phyloP scores from a whole-genome alignment of 2,113 vertebrate species.

The Ibidorhyncha struthersii region DNA sequence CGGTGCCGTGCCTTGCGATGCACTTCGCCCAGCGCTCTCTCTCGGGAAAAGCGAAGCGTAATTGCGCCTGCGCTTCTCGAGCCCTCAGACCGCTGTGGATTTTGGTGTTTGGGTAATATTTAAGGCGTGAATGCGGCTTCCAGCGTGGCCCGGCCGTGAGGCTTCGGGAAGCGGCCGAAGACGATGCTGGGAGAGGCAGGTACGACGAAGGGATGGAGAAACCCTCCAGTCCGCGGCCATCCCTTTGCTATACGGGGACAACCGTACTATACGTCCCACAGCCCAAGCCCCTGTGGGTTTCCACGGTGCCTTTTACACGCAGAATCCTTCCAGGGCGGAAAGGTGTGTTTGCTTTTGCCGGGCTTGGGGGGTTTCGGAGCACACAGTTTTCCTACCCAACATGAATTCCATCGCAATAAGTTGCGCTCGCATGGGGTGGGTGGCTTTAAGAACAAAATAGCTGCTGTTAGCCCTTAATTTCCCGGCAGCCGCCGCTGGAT shows the following conservation, averaged over 20 bases:
- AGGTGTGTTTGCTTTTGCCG: neutral
- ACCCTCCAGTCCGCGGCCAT: neutral
- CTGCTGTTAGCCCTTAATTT: slow-evolving; percentile 9
- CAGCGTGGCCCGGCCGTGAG: slow-evolving; percentile 55
- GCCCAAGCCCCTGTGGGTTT: neutral
- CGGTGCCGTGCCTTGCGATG: neutral
- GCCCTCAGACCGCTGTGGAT: neutral
- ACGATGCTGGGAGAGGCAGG: slow-evolving; percentile 56
- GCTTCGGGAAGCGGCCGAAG: slow-evolving; percentile 7
- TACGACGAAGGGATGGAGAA: slow-evolving; percentile 57
- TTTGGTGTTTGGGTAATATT: slow-evolving; percentile 50
- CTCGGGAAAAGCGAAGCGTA: slow-evolving; percentile 63
- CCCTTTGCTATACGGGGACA: neutral
- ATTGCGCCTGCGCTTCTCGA: slow-evolving; percentile 20
- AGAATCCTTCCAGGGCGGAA: slow-evolving; percentile 46
- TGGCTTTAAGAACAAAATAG: slow-evolving; percentile 49
- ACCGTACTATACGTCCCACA: neutral
- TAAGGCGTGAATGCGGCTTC: slow-evolving; percentile 59
- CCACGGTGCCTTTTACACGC: neutral
- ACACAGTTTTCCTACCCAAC: slow-evolving; percentile 14
- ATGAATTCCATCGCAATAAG: slow-evolving; percentile 18
- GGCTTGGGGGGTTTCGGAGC: slow-evolving; percentile 6
- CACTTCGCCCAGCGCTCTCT: neutral
- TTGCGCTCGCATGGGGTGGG: neutral
- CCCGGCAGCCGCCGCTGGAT: neutral